phyloP scores from a whole-genome alignment of 2,888 invertebrate species.

The Noctua janthina region DNA sequence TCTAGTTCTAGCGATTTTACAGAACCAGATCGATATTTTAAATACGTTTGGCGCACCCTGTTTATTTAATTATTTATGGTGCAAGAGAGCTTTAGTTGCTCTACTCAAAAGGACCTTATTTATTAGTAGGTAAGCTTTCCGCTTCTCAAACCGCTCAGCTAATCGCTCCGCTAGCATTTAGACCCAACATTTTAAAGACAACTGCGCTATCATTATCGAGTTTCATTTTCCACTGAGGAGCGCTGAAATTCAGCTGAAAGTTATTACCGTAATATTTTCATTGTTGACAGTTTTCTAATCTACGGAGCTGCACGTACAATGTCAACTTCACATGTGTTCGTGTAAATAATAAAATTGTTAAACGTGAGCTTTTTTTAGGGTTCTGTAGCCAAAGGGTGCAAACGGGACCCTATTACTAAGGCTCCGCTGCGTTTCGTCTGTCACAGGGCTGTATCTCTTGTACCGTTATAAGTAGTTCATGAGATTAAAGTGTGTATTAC shows the following conservation, averaged over 20 bases:
- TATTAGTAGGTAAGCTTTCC: neutral
- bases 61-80: neutral
- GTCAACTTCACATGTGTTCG: neutral
- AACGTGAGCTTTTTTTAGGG: neutral
- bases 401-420: neutral
- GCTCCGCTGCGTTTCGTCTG: neutral
- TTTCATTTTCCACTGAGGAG: slow-evolving; percentile 44
- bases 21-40: no score
- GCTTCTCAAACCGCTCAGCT: neutral
- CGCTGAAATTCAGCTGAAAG: slow-evolving; percentile 48
- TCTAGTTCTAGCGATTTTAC: neutral
- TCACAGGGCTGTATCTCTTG: neutral
- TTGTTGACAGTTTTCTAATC: slow-evolving; percentile 31
- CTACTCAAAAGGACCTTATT: neutral
- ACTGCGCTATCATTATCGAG: slow-evolving; percentile 52
- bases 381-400: neutral
- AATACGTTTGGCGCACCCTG: no score
- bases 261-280: slow-evolving; percentile 39
- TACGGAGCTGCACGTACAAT: slow-evolving; percentile 3
- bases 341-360: neutral
- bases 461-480: neutral
- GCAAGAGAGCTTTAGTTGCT: neutral
- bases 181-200: slow-evolving; percentile 23
- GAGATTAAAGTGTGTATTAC: neutral
- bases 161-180: slow-evolving; percentile 24